Evolutionary conservation across 2,888 invertebrate genomes (phyloP).

Genomic region (Ommatoiulus sabulosus): DNA sequence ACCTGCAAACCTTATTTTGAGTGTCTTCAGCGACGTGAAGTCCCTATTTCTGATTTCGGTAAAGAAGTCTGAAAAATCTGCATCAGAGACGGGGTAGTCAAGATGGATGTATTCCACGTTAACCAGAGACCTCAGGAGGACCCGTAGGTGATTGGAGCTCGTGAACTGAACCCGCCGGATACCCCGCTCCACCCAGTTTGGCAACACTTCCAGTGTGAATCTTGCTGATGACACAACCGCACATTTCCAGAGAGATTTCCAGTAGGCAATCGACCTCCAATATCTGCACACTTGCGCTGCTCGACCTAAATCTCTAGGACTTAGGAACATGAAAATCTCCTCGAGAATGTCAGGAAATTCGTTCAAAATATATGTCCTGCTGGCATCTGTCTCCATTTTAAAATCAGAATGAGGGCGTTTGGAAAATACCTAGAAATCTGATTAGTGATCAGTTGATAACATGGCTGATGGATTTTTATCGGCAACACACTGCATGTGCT

Average conservation of each 20-base stretch:
- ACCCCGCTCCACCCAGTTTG: neutral
- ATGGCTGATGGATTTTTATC: neutral
- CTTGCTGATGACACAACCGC: neutral
- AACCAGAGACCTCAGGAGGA: neutral
- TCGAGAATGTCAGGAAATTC: neutral
- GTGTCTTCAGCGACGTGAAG: neutral
- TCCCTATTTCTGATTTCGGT: neutral
- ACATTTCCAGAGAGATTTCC: neutral
- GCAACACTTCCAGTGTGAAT: neutral
- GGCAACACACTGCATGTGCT: too few species aligned
- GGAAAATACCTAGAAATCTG: neutral
- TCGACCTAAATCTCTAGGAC: neutral
- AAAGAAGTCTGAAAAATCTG: neutral
- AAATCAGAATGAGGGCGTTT: neutral
- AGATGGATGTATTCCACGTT: neutral
- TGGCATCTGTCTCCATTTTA: neutral
- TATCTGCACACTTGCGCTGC: neutral
- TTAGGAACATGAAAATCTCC: neutral
- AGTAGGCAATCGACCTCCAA: neutral
- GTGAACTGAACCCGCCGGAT: neutral
- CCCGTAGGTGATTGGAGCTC: neutral
- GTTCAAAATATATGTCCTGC: neutral
- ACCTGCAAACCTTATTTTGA: neutral
- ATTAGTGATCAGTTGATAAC: neutral
- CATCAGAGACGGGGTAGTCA: neutral